Base-by-base conservation (phyloP, 1,140 invertebrate genomes). In the Anoplophora glabripennis region DNA sequence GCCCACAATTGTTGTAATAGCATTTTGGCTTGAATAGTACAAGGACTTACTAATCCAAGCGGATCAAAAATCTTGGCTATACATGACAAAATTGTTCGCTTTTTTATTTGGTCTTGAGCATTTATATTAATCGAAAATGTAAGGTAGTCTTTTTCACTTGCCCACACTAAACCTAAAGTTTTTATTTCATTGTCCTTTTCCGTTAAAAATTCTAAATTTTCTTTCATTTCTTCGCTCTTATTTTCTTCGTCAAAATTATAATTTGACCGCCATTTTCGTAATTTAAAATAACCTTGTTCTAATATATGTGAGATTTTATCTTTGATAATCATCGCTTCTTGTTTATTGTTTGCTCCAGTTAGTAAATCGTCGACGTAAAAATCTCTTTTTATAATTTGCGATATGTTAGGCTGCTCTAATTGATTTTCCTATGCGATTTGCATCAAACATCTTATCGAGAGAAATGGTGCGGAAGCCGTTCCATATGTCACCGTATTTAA, bases 311-410 rank as follows among this genome's bases (percentile, higher is more conserved):
- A 42, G n/a, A 36, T 47, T 10, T 53, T 58, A 34, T 66, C 64
- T 15, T 14, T 33, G 15, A 60, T 40, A 35, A 41, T 15, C 8
- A 28, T 53, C 11, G 72, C 70, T n/a, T 64, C 28, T 28, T 69
- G 46, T 1, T 62, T 15, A 7, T 10, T 38, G 42, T 69, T 40
- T 11, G 63, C 62, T 12, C 75, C 74, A 8, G 66, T 61, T 0
- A 77, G 41, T 2, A 76, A 14, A 63, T 79, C 75, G 46, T 78
- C 76, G 3, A 77, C 70, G 48, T 76, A 79, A 41, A 72, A 71
- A 53, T 74, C 68, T 28, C 15, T 21, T 3, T 71, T 58, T 12
- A 64, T 53, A 28, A 59, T 57, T 34, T 21, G 17, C 9, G 44
- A 21, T 21, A 35, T 33, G 9, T 28, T 35, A 7, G 53, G 59